Evolutionary conservation across 2,113 vertebrate species (phyloP), one percentile per base, ranked within the genome.

Genomic region (Tetraodon nigroviridis): DNA sequence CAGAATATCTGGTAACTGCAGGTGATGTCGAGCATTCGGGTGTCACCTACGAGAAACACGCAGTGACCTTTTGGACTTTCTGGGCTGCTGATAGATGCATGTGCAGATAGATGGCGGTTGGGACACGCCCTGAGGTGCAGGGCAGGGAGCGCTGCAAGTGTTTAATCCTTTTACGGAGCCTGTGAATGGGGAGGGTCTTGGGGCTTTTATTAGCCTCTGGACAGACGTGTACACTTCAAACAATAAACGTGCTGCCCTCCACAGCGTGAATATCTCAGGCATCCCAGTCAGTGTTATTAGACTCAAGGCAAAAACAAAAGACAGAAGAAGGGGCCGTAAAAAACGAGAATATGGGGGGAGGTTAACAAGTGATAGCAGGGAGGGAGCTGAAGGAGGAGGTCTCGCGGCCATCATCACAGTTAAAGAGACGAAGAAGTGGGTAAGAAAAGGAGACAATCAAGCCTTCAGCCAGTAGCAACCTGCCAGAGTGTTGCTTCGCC

Each of bases 391-490:
- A 57, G 54, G 22, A 70, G 55, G 58, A 71, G 64, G 58, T 62
- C 44, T n/a, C 59, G 64, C 41, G 50, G 62, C 41, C 56, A 46
- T 61, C 24, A 61, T 50, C 47, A 62, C 1, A 50, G 21, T 52
- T 29, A 55, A 16, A 51, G 51, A 29, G 55, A 75, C 40, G 62
- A 69, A 55, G 20, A 66, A 54, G 44, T 19, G 67, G 75, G 29
- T 73, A 72, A 73, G 77, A 49, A 29, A 48, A 52, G 76, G 18
- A 61, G 58, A 64, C 47, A 71, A 75, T n/a, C 15, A 13, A 46
- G 44, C 58, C 64, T 78, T 82, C 69, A 83, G 76, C 79, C 87
- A 86, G 88, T 84, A 89, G 87, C 87, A 71, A 73, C 71, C 62
- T 84, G 81, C 85, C 86, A 88, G 81, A 85, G 81, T 50, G 37